Percentiles rank a stretch among this genome's conserved stretches.
Conservation (phyloP, 2,888 invertebrate genomes). For the Scaptomyza reducta region DNA sequence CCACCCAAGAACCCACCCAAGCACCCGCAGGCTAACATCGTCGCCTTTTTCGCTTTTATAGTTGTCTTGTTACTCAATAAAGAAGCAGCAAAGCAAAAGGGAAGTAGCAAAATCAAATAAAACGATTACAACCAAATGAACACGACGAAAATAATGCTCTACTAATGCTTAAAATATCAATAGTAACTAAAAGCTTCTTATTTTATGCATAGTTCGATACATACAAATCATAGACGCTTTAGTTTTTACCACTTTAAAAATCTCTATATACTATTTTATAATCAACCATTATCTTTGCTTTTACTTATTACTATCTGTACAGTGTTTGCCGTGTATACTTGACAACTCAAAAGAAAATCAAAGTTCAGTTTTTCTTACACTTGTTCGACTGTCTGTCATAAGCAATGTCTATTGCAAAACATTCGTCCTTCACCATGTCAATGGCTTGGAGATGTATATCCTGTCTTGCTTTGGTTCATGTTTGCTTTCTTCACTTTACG, state of each 20-base stretch:
- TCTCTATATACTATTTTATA: no score
- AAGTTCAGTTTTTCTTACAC: neutral
- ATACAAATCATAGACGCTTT: no score
- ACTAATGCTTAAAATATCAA: neutral
- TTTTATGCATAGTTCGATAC: no score
- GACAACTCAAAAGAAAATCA: no score
- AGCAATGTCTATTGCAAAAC: neutral
- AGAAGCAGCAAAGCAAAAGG: slow-evolving; percentile 31
- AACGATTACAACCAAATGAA: neutral
- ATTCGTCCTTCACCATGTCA: no score
- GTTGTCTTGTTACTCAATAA: slow-evolving; percentile 67
- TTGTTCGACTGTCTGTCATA: neutral
- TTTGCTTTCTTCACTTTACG: no score
- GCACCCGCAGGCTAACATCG: neutral
- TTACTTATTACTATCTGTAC: no score
- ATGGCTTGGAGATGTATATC: neutral
- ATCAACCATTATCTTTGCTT: no score
- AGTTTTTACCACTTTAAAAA: no score
- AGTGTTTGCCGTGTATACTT: no score
- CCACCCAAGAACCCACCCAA: slow-evolving; percentile 9
- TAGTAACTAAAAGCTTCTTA: neutral
- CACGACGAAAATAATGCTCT: slow-evolving; percentile 4
- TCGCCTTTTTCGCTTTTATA: slow-evolving; percentile 66
- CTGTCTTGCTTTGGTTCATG: neutral
- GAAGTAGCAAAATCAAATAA: slow-evolving; percentile 60